Evolutionary conservation across 2,797 vertebrate genomes (phyloP).

Genomic region (Eleutherodactylus coqui): DNA sequence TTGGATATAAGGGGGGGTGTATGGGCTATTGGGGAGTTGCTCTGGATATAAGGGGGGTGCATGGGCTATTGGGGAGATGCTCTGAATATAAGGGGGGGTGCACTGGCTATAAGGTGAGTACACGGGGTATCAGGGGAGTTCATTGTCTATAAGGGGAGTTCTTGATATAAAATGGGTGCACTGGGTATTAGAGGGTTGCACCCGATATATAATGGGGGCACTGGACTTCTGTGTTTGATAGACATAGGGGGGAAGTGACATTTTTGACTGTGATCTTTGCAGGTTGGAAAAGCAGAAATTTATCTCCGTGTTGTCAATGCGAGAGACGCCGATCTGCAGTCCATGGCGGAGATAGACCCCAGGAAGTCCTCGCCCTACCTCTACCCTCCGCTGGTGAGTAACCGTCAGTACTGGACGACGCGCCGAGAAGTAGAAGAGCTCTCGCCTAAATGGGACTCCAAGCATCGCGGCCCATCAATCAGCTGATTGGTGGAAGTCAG

Average conservation of each 20-base stretch:
- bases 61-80: no score
- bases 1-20: background rate
- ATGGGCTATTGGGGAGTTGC: no score
- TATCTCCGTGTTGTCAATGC: slow-evolving; percentile 78
- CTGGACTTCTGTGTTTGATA: no score
- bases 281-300: slow-evolving; percentile 79
- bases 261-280: background rate
- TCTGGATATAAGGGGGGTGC: background rate
- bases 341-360: slow-evolving; percentile 70
- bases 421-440: background rate
- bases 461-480: no score
- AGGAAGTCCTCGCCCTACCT: slow-evolving; percentile 71
- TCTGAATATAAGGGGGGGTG: background rate
- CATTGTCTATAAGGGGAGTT: background rate
- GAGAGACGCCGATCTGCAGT: slow-evolving; percentile 75
- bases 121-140: no score
- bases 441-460: background rate
- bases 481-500: no score
- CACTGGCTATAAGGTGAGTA: no score
- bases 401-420: background rate
- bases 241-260: background rate
- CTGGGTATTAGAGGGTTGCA: no score
- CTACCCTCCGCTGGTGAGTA: slow-evolving; percentile 72
- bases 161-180: background rate
- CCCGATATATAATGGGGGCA: background rate